Conservation (phyloP, 2,888 invertebrate genomes). For the Vesta saturnalis region DNA sequence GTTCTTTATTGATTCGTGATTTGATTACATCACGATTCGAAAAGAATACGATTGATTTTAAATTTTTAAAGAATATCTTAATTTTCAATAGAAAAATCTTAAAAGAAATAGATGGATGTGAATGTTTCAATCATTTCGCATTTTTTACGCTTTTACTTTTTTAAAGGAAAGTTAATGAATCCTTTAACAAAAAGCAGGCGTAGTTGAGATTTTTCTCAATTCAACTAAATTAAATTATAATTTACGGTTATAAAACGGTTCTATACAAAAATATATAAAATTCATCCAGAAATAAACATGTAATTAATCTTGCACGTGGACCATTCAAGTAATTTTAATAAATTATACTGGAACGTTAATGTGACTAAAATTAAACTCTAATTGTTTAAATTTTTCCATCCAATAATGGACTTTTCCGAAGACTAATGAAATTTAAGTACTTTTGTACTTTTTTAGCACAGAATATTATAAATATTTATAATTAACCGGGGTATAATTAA, state of each 20-base stretch:
- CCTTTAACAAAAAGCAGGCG: slow-evolving; percentile 11
- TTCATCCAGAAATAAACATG: not conserved
- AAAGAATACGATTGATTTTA: slow-evolving; percentile 24
- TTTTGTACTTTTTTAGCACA: too few species aligned
- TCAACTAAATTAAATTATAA: not conserved
- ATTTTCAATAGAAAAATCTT: slow-evolving; percentile 22
- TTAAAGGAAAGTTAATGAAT: slow-evolving; percentile 17
- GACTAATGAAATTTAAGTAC: too few species aligned
- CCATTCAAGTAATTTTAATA: not conserved
- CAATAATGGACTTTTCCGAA: too few species aligned
- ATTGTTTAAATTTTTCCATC: too few species aligned
- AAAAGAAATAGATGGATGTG: slow-evolving; percentile 13
- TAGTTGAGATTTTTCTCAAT: slow-evolving; percentile 2
- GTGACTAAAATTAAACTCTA: not conserved
- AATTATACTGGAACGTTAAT: slow-evolving; percentile 2
- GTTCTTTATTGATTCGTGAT: slow-evolving; percentile 31
- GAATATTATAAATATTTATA: too few species aligned
- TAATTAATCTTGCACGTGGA: slow-evolving; percentile 7
- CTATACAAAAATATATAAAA: too few species aligned
- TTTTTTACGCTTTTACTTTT: slow-evolving; percentile 17
- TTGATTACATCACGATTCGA: slow-evolving; percentile 20
- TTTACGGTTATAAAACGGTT: slow-evolving; percentile 3
- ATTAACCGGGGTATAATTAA: too few species aligned
- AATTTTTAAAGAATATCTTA: slow-evolving; percentile 18
- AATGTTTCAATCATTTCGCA: slow-evolving; percentile 15